Evolutionary conservation across 1,140 invertebrate genomes (phyloP).

Genomic region (Andrena cerasifolii): DNA sequence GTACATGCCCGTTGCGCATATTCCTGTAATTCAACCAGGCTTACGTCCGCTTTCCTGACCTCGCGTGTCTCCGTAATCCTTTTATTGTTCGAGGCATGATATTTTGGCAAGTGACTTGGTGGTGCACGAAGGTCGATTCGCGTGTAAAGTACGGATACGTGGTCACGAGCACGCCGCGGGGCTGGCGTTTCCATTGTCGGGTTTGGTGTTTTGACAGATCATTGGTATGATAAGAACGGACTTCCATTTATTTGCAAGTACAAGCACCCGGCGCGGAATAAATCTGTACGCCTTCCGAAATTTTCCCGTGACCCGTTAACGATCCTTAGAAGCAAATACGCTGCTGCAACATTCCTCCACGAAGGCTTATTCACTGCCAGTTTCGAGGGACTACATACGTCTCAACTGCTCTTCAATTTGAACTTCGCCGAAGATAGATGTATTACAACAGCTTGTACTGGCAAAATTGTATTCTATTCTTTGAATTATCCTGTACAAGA

Average conservation of each 20-base stretch:
- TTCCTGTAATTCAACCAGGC: constrained; percentile 6
- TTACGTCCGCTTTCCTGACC: constrained; percentile 32
- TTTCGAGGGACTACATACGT: neutral
- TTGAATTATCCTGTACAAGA: too few species aligned
- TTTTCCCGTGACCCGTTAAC: neutral
- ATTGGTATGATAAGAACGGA: constrained; percentile 6
- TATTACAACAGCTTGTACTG: too few species aligned
- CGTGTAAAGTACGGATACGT: constrained; percentile 43
- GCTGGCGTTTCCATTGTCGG: neutral
- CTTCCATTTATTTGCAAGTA: constrained; percentile 18
- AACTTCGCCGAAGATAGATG: too few species aligned
- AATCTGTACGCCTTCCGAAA: neutral
- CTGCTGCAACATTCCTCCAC: too few species aligned
- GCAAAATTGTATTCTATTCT: too few species aligned
- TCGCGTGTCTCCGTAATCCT: constrained; percentile 16
- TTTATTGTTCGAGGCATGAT: constrained; percentile 14
- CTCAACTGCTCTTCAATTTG: too few species aligned
- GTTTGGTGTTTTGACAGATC: constrained; percentile 46
- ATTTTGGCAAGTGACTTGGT: constrained; percentile 29
- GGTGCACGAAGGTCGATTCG: constrained; percentile 32
- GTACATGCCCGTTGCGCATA: neutral
- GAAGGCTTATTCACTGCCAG: neutral
- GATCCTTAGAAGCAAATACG: too few species aligned
- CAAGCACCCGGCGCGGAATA: neutral
- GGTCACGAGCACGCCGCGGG: neutral